These are phyloP conservation scores for Panagrolaimus sp. DNA, from an alignment of 1,140 invertebrate species.

Conservation along the genomic window DNA sequence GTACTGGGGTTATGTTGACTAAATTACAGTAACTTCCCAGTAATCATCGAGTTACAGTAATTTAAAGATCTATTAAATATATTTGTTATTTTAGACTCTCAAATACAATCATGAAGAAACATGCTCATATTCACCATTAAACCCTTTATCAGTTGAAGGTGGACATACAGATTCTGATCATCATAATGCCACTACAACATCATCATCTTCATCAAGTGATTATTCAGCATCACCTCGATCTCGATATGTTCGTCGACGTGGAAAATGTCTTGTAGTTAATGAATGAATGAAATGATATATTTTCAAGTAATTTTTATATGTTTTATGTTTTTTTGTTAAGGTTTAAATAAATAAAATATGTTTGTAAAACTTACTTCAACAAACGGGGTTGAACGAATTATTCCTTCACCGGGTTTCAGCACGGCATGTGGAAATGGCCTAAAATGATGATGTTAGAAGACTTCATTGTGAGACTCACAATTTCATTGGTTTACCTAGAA, in stretches of 20 bases:
- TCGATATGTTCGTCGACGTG: not conserved
- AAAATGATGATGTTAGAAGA: too few relatives aligned
- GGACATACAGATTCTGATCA: not conserved
- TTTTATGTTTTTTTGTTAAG: too few relatives aligned
- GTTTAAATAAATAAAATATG: too few relatives aligned
- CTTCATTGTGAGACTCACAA: too few relatives aligned
- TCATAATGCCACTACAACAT: too few relatives aligned
- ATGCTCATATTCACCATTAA: not conserved
- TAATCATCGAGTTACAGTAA: too few relatives aligned
- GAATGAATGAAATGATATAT: not conserved
- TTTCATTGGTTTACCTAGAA: not conserved
- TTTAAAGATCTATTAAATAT: too few relatives aligned
- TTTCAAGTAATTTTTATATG: too few relatives aligned
- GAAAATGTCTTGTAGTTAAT: not conserved
- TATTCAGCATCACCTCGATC: not conserved
- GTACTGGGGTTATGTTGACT: too few relatives aligned
- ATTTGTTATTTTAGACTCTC: too few relatives aligned
- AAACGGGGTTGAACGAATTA: not conserved
- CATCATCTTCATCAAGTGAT: not conserved
- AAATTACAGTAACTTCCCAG: too few relatives aligned
- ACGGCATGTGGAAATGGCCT: not conserved
- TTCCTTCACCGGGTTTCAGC: slow-evolving; percentile 7
- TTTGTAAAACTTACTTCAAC: slow-evolving; percentile 2
- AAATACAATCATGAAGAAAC: not conserved
- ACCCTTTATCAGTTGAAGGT: not conserved